Evolutionary conservation across 2,113 vertebrate genomes (phyloP).

Genomic region (Pandion haliaetus): DNA sequence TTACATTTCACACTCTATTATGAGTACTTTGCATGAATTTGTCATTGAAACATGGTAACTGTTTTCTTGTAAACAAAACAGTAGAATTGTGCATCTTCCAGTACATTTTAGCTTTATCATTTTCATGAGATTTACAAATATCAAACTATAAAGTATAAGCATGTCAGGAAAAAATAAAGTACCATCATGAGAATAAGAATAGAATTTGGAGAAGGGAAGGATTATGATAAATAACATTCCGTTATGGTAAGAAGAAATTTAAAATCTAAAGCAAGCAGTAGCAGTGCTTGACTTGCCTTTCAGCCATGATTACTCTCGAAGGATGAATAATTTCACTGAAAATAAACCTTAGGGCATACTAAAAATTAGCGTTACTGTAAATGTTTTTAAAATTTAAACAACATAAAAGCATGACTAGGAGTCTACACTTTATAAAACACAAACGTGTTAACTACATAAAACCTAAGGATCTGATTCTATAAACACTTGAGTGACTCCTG

Average conservation of each 20-base stretch:
- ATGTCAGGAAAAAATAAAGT: not conserved
- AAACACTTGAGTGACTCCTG: not conserved
- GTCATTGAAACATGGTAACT: not conserved
- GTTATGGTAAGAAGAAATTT: not conserved
- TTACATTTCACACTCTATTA: not conserved
- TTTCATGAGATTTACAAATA: not conserved
- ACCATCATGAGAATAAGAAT: not conserved
- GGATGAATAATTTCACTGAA: not conserved
- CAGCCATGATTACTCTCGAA: not conserved
- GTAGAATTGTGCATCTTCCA: not conserved
- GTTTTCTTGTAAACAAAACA: not conserved
- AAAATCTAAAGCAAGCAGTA: not conserved
- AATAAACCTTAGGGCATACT: not conserved
- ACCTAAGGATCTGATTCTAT: not conserved
- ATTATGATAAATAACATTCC: not conserved
- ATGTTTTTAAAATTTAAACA: constrained; percentile 40
- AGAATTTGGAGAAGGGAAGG: not conserved
- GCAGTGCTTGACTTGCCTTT: not conserved
- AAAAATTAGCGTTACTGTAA: constrained; percentile 2
- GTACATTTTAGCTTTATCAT: not conserved
- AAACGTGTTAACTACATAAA: not conserved
- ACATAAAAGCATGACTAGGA: not conserved
- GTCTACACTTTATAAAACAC: not conserved
- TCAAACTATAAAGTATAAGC: not conserved
- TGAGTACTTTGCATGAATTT: not conserved